Evolutionary conservation across 2,113 vertebrate genomes (phyloP), one percentile per base, ranked within the genome.

Genomic region (Chitala chitala): DNA sequence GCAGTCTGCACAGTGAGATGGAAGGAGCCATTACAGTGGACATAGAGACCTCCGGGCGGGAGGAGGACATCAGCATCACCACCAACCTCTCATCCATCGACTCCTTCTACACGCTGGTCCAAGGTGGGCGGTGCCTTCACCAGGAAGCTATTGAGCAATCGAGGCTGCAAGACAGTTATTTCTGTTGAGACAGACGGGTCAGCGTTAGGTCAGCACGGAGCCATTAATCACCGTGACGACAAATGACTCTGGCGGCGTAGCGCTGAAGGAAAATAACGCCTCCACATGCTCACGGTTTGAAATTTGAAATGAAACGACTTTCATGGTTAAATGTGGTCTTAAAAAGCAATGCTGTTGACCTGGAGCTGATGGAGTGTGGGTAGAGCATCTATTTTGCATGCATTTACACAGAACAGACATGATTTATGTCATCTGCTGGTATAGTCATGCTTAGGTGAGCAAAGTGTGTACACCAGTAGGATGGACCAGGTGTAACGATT

Each of bases 21-120:
- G 91, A 94, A 82, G 92, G 86, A 77, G 92, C 94, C 5, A 87
- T 98, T 82, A 95, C 93, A 0, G 96, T 99, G 85, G 94, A 96
- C 83, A 89, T 96, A 1, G 92, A 96, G 73, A 96, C 93, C 66
- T 98, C 95, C 71, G 91, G 93, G 86, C 87, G 91, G 46, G 97
- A 99, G 10, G 96, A 98, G 74, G 96, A 95, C 29, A 91, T 96
- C 82, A 96, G 93, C 87, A 96, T 99, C 85, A 95, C 91, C 79
- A 95, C 94, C 1, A 99, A 99, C 53, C 83, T 95, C 80, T 98
- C 96, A 4, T 94, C 92, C 3, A 90, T 95, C 0, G 94, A 95
- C 79, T 93, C 94, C 20, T 95, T 97, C 88, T 96, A 98, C 83
- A 98, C 94, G 33, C 91, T 98, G 90, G 92, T 94, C 80, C 96